Conservation (phyloP, 2,797 vertebrate species). For the Anguilla anguilla region DNA sequence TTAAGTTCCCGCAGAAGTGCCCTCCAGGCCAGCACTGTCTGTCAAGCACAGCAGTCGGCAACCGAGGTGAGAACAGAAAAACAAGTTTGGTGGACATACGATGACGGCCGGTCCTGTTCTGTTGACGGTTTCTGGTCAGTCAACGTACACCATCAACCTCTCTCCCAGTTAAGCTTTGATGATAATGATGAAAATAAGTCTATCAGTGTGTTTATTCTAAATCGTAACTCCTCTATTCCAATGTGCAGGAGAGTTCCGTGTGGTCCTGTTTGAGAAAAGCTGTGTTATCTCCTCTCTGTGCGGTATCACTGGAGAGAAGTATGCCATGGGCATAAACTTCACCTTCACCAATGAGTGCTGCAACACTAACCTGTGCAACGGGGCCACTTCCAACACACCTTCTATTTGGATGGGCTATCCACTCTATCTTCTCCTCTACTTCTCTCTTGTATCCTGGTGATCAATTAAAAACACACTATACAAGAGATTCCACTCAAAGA, state of each 20-base stretch:
- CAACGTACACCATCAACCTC: not conserved
- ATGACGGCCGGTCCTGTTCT: not conserved
- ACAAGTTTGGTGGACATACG: not conserved
- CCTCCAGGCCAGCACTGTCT: conserved; percentile 67
- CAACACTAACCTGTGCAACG: conserved; percentile 72
- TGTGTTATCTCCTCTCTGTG: conserved; percentile 67
- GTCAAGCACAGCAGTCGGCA: conserved; percentile 66
- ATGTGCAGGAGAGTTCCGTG: conserved; percentile 62
- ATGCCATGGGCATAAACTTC: conserved; percentile 73
- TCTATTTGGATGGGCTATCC: not conserved
- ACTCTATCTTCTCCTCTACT: not conserved
- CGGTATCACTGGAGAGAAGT: conserved; percentile 65
- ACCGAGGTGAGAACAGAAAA: conserved; percentile 58
- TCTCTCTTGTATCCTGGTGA: not conserved
- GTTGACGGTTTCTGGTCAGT: not conserved
- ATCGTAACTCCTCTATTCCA: not conserved
- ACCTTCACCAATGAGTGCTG: conserved; percentile 76
- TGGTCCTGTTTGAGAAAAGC: conserved; percentile 75
- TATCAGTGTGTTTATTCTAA: not conserved
- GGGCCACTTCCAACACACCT: conserved; percentile 10
- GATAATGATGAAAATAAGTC: not conserved
- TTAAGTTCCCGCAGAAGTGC: conserved; percentile 69
- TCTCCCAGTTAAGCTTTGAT: not conserved
- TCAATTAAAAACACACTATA: not conserved
- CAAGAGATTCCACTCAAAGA: not conserved